Evolutionary conservation across 2,113 vertebrate species (phyloP).

Genomic region (Anguilla rostrata): DNA sequence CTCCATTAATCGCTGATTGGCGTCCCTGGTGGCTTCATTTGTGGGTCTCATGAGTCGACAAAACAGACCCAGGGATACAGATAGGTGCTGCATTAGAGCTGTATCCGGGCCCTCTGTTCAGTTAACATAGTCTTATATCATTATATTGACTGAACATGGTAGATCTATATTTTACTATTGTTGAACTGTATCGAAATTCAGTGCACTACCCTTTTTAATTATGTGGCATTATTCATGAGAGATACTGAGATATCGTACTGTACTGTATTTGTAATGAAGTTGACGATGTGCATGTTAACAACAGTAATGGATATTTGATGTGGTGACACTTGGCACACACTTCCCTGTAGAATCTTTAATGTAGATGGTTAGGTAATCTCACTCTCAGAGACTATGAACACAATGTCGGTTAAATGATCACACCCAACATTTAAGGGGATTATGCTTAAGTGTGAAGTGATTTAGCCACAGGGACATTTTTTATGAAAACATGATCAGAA

Average conservation of each 20-base stretch:
- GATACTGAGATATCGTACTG: too few relatives aligned
- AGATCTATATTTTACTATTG: too few relatives aligned
- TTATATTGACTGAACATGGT: background rate
- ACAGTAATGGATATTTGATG: background rate
- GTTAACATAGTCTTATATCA: background rate
- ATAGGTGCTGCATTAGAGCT: constrained; percentile 15
- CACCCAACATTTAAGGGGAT: constrained; percentile 16
- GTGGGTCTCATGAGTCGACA: constrained; percentile 13
- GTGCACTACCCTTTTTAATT: too few relatives aligned
- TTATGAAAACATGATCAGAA: background rate
- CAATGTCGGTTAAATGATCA: constrained; percentile 10
- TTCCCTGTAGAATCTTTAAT: background rate
- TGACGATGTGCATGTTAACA: background rate
- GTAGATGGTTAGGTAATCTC: background rate
- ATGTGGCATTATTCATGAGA: too few relatives aligned
- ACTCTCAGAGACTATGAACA: background rate
- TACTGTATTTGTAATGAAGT: constrained; percentile 6
- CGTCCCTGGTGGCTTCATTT: constrained; percentile 23
- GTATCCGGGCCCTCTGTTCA: background rate
- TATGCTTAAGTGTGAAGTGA: background rate
- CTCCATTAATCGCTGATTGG: constrained; percentile 5
- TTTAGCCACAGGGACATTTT: background rate
- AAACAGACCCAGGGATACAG: constrained; percentile 9
- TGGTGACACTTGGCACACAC: constrained; percentile 15
- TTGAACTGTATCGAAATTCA: background rate